A percentile compares a stretch with the other conserved stretches of the same genome.
These are phyloP conservation scores for Troilus luridus DNA, from an alignment of 2,888 invertebrate genomes.

Conservation along the genomic window DNA sequence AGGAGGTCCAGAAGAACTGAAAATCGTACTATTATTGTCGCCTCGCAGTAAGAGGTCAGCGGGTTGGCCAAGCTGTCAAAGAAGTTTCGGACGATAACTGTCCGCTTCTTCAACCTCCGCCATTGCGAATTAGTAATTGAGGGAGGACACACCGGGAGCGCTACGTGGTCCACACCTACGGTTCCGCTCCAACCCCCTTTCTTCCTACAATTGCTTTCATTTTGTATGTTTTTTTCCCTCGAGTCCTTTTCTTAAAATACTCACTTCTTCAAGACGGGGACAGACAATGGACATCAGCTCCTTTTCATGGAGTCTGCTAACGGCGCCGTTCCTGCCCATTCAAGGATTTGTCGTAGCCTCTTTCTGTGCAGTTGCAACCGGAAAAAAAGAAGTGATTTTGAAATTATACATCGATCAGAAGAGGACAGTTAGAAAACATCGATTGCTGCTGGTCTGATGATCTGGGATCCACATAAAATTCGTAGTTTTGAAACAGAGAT, in stretches of 20 bases:
- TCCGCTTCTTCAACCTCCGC: background rate
- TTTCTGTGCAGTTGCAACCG: background rate
- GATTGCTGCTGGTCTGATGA: too few species aligned
- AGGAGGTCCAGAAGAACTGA: background rate
- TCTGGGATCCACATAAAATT: too few species aligned
- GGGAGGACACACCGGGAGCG: background rate
- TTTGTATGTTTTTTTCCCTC: background rate
- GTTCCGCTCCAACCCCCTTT: background rate
- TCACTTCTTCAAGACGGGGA: constrained; percentile 35
- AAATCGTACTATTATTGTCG: background rate
- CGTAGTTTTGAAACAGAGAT: too few species aligned
- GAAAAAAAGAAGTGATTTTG: background rate
- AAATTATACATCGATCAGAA: too few species aligned
- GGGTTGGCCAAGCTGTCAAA: constrained; percentile 30
- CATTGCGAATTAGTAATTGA: constrained; percentile 48
- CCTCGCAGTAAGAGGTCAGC: background rate
- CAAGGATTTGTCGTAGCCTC: background rate
- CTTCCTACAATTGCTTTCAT: background rate
- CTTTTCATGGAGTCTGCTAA: constrained; percentile 4
- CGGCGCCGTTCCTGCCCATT: constrained; percentile 17
- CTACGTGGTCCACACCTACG: background rate
- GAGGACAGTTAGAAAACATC: too few species aligned
- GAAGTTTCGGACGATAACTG: constrained; percentile 26
- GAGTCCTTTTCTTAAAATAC: background rate
- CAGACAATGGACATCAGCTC: background rate